Evolutionary conservation across 2,888 invertebrate species (phyloP).

Genomic region (Archips xylosteana): DNA sequence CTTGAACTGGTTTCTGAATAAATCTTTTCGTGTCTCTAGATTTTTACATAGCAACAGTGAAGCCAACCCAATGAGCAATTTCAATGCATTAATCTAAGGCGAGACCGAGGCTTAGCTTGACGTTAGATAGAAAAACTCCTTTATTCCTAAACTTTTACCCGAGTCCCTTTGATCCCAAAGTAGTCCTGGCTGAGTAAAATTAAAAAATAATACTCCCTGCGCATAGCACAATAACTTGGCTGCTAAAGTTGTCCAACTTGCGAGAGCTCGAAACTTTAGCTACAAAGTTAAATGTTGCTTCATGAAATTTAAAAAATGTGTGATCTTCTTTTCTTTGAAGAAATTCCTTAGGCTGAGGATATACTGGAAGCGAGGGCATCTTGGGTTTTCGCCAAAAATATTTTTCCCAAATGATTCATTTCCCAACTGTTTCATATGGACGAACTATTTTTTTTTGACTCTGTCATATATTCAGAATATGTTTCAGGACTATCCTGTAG

Average conservation of each 20-base stretch:
- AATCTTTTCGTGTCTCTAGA: neutral
- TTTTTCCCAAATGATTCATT: too few relatives aligned
- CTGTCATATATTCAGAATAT: too few relatives aligned
- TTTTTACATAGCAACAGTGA: neutral
- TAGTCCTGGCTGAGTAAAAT: slow-evolving; percentile 21
- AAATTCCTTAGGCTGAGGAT: neutral
- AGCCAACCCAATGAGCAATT: neutral
- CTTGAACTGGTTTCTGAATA: neutral
- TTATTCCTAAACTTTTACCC: slow-evolving; percentile 19
- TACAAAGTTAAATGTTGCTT: slow-evolving; percentile 29
- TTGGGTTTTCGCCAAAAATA: too few relatives aligned
- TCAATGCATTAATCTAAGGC: slow-evolving; percentile 11
- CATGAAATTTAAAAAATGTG: slow-evolving; percentile 37
- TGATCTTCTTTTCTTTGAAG: slow-evolving; percentile 20
- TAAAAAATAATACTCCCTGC: slow-evolving; percentile 22
- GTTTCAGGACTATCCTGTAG: too few relatives aligned
- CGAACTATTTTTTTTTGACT: too few relatives aligned
- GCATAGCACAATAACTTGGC: slow-evolving; percentile 11
- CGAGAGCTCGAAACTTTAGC: slow-evolving; percentile 12
- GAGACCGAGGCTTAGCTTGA: neutral
- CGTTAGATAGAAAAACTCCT: slow-evolving; percentile 5
- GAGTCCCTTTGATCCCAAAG: slow-evolving; percentile 27
- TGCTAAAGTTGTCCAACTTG: slow-evolving; percentile 15
- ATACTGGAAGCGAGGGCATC: neutral
- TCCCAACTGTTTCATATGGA: too few relatives aligned